These are phyloP conservation scores for Cuniculus paca DNA, from an alignment of 2,797 vertebrate genomes.

Conservation along the genomic window DNA sequence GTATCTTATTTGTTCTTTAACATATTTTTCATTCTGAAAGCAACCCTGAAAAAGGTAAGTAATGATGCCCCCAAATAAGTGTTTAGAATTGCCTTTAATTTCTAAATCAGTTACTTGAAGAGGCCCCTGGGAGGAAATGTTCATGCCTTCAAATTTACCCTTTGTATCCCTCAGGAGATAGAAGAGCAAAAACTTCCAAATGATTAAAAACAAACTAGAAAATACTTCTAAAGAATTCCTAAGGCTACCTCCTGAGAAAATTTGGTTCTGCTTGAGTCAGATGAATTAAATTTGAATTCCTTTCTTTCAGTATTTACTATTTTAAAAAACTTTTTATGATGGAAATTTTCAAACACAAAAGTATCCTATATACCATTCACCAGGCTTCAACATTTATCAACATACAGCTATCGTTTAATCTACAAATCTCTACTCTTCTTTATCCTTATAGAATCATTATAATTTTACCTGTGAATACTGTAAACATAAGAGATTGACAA, in stretches of 20 bases:
- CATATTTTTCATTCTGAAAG: slow-evolving; percentile 43
- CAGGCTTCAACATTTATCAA: not conserved
- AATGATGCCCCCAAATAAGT: not conserved
- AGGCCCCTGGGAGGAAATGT: not conserved
- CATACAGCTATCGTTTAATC: slow-evolving; percentile 20
- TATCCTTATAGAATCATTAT: not conserved
- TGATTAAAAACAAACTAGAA: not conserved
- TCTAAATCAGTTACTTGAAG: slow-evolving; percentile 5
- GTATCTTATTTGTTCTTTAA: not conserved
- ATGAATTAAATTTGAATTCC: slow-evolving; percentile 41
- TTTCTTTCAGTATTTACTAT: slow-evolving; percentile 34
- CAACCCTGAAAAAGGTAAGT: slow-evolving; percentile 10
- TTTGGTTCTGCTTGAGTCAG: not conserved
- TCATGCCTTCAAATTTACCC: not conserved
- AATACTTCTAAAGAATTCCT: slow-evolving; percentile 9
- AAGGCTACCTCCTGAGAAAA: slow-evolving; percentile 12
- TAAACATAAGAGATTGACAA: not conserved
- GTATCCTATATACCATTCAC: not conserved
- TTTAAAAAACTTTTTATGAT: slow-evolving; percentile 36
- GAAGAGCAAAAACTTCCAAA: not conserved
- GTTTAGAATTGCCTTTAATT: slow-evolving; percentile 13
- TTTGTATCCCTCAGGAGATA: not conserved
- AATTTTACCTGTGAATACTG: not conserved
- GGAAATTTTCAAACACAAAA: slow-evolving; percentile 47
- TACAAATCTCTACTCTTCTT: not conserved